Evolutionary conservation across 2,113 vertebrate genomes (phyloP).

Genomic region (Leiothrix lutea): DNA sequence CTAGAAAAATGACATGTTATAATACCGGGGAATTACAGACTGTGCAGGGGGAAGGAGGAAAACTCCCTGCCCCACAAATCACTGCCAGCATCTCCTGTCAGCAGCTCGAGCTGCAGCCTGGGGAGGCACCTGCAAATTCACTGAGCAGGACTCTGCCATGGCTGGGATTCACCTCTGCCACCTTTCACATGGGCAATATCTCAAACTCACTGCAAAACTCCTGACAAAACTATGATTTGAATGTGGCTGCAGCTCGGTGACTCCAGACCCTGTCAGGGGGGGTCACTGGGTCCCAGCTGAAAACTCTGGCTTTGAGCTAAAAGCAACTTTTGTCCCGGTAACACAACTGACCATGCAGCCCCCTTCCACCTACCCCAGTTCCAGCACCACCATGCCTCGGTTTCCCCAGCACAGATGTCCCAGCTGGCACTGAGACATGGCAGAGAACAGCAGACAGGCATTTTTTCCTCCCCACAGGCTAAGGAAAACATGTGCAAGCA

Average conservation of each 20-base stretch:
- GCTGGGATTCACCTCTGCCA: background rate
- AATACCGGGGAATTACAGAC: background rate
- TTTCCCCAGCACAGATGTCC: background rate
- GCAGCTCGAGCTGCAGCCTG: background rate
- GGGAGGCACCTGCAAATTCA: background rate
- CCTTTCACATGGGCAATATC: fast-evolving
- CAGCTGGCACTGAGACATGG: background rate
- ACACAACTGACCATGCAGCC: fast-evolving
- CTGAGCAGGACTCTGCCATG: fast-evolving
- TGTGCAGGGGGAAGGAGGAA: background rate
- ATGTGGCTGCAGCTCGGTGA: background rate
- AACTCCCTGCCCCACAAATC: background rate
- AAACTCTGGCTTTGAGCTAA: background rate
- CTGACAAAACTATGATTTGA: fast-evolving
- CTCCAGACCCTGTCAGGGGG: fast-evolving
- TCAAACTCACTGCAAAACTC: background rate
- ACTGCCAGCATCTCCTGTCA: background rate
- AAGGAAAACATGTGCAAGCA: background rate
- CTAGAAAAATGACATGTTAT: background rate
- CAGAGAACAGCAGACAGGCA: background rate
- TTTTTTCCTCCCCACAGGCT: background rate
- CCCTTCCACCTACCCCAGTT: background rate
- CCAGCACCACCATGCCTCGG: fast-evolving
- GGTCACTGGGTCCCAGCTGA: fast-evolving
- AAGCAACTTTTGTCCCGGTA: background rate